A percentile compares a stretch with the other conserved stretches of the same genome.
phyloP scores from a whole-genome alignment of 2,797 vertebrate genomes.

The Hydrocynus forskahlii region DNA sequence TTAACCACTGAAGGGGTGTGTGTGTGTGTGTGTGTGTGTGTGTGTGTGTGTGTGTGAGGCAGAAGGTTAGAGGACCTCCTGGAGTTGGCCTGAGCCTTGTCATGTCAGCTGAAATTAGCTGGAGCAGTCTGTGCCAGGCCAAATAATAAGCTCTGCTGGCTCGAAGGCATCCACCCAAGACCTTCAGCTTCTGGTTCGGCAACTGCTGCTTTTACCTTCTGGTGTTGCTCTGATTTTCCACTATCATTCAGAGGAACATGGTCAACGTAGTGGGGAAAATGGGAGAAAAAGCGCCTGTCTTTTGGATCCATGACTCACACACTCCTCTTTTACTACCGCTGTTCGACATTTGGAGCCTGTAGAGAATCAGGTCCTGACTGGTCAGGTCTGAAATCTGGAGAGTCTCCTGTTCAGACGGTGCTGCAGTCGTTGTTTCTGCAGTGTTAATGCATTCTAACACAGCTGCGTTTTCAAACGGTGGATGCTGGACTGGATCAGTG shows the following conservation, averaged over 20 bases:
- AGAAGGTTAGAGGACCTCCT: conserved; percentile 56
- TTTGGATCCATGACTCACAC: no score
- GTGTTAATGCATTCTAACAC: no score
- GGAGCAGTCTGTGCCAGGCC: conserved; percentile 45
- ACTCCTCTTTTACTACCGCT: no score
- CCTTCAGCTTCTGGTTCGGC: conserved; percentile 26
- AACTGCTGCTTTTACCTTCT: conserved; percentile 35
- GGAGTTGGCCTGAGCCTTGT: conserved; percentile 43
- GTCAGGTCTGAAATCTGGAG: no score
- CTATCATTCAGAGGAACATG: background rate
- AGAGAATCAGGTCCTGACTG: no score
- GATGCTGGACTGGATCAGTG: no score
- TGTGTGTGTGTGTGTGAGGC: conserved; percentile 43
- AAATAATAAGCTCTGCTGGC: conserved; percentile 53
- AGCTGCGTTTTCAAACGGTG: no score
- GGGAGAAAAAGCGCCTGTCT: no score
- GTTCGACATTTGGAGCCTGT: no score
- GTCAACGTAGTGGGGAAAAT: no score
- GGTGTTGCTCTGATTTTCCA: conserved; percentile 45
- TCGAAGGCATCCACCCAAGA: conserved; percentile 49
- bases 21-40: conserved; percentile 36
- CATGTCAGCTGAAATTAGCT: conserved; percentile 58
- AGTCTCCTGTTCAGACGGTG: no score
- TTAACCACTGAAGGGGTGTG: conserved; percentile 18
- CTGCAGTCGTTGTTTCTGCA: no score